phyloP scores from a whole-genome alignment of 2,797 vertebrate species.

The Sorex maritimensis region DNA sequence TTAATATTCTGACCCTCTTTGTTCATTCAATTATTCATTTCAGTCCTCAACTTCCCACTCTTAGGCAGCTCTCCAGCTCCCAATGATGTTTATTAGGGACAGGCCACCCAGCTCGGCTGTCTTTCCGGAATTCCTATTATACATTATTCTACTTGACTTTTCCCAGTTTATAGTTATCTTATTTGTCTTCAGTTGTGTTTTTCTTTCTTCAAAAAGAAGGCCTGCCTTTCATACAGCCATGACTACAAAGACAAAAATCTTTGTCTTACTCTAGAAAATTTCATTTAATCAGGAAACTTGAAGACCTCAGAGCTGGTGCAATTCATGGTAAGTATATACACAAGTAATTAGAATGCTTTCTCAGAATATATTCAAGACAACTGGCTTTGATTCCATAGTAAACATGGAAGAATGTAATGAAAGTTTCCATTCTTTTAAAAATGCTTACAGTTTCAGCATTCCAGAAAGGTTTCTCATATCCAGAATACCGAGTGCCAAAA shows the following conservation, averaged over 20 bases:
- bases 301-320: not conserved
- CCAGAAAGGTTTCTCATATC: not conserved
- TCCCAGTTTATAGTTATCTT: slow-evolving; percentile 51
- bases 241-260: slow-evolving; percentile 27
- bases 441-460: slow-evolving; percentile 23
- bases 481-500: not conserved
- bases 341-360: not conserved
- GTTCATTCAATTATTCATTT: slow-evolving; percentile 23
- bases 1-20: slow-evolving; percentile 37
- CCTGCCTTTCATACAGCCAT: slow-evolving; percentile 36
- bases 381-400: slow-evolving; percentile 34
- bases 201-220: slow-evolving; percentile 53
- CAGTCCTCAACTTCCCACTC: slow-evolving; percentile 20
- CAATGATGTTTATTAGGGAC: slow-evolving; percentile 31
- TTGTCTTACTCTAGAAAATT: not conserved
- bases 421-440: not conserved
- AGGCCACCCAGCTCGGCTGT: slow-evolving; percentile 75
- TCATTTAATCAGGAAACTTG: slow-evolving; percentile 41
- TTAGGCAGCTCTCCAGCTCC: slow-evolving; percentile 63
- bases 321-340: slow-evolving; percentile 56
- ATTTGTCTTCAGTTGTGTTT: not conserved
- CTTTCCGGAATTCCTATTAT: slow-evolving; percentile 56
- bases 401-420: not conserved
- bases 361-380: not conserved
- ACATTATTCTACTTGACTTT: slow-evolving; percentile 67